Conservation (phyloP, 2,113 vertebrate species). For the Platysteira castanea region DNA sequence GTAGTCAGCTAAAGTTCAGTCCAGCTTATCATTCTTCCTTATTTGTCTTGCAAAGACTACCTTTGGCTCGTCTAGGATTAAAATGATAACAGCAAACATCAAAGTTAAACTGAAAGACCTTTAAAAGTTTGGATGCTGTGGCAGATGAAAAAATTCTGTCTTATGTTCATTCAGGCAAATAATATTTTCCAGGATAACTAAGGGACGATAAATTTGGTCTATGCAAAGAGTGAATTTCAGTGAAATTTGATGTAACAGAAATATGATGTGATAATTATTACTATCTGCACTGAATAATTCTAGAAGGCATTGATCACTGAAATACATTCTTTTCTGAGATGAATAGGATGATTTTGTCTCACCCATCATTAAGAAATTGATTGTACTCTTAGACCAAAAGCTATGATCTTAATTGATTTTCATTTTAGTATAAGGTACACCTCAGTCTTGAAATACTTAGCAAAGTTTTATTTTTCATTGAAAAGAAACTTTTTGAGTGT, state of each 20-base stretch:
- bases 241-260: not conserved
- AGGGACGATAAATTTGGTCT: not conserved
- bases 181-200: not conserved
- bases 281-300: not conserved
- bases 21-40: not conserved
- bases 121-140: not conserved
- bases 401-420: not conserved
- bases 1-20: not conserved
- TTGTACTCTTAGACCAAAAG: not conserved
- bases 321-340: not conserved
- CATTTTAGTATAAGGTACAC: not conserved
- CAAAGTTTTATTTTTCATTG: not conserved
- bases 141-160: not conserved
- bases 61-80: not conserved
- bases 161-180: not conserved
- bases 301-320: not conserved
- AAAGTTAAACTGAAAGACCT: not conserved
- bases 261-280: not conserved
- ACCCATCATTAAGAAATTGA: not conserved
- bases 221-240: not conserved
- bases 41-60: not conserved
- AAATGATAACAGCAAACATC: not conserved
- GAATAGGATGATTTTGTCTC: not conserved
- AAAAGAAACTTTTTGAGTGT: not conserved
- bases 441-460: not conserved